Percentiles rank a stretch among this genome's conserved stretches.
Conservation (phyloP, 2,113 vertebrate species). For the Chaenocephalus aceratus region DNA sequence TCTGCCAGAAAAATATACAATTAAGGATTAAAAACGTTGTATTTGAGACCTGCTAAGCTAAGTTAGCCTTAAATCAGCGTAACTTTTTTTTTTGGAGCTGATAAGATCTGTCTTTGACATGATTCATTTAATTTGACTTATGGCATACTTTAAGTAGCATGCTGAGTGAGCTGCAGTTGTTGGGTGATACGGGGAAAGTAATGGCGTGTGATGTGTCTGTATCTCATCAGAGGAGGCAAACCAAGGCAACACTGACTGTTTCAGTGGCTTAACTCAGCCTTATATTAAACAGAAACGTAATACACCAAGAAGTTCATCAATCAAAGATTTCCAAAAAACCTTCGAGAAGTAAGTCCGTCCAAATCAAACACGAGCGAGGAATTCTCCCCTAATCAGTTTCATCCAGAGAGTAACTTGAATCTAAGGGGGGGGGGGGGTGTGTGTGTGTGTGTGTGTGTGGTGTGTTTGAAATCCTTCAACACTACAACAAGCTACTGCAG, state of each 20-base stretch:
- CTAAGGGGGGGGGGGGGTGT: background rate
- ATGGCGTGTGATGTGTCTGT: slow-evolving; percentile 28
- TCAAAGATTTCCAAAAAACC: slow-evolving; percentile 64
- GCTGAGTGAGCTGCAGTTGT: background rate
- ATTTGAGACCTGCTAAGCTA: no score
- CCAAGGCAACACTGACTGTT: slow-evolving; percentile 53
- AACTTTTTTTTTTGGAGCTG: background rate
- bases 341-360: slow-evolving; percentile 47
- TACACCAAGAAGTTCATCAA: slow-evolving; percentile 68
- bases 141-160: background rate
- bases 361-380: slow-evolving; percentile 63
- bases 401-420: slow-evolving; percentile 45
- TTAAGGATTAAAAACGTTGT: no score
- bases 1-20: no score
- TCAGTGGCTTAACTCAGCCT: slow-evolving; percentile 58
- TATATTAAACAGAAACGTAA: slow-evolving; percentile 70
- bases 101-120: no score
- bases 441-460: no score
- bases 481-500: slow-evolving; percentile 19
- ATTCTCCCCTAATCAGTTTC: slow-evolving; percentile 48
- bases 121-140: no score
- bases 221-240: slow-evolving; percentile 33
- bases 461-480: background rate
- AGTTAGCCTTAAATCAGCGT: no score
- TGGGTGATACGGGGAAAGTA: slow-evolving; percentile 8